Base-by-base conservation (phyloP, 2,797 vertebrate genomes). In the Orientallactaga sibirica region DNA sequence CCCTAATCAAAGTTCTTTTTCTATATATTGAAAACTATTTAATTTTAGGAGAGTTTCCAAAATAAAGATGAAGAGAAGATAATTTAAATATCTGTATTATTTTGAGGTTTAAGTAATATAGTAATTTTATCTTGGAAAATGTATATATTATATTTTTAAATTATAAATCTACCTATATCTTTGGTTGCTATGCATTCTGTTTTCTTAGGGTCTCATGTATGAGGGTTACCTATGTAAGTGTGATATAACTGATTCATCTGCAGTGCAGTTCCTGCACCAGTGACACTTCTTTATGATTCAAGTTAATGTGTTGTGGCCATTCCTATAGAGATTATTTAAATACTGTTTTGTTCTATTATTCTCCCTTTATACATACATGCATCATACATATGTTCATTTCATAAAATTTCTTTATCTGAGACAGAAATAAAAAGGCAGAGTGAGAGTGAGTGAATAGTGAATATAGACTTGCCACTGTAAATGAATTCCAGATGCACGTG, bases 121-220 rank as follows among this genome's bases (percentile, higher is more conserved):
- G 29, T 43, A 80, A 6, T 80, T 83, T 92, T 89, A 71, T 93
- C 29, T 41, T 79, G 8, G 75, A 48, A 91, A 8, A 41, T 24
- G 22, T 24, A 55, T 73, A 90, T 80, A 79, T 82, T 83, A 58
- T 43, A 85, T 90, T 94, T 94, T 93, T 41, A 96, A 88, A 43
- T 71, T 83, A 9, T 67, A 29, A 27, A 9, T 33, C 41, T 80
- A 37, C 6, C 25, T 85, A 20, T 12, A 79, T 27, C 76, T 90
- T 82, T 90, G 88, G 27, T 52, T 83, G 19, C 76, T 88, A 1
- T 3, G 73, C 9, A 22, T 88, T 88, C n/a, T 67, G 0, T 29
- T 70, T 5, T 94, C 82, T 77, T 80, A 67, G 48, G 83, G 92
- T 90, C 37, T 95, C 24, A 10, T 16, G 27, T 73, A 7, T 74